These are phyloP conservation scores for Pelobates cultripes DNA, from an alignment of 2,797 vertebrate genomes.

Conservation along the genomic window DNA sequence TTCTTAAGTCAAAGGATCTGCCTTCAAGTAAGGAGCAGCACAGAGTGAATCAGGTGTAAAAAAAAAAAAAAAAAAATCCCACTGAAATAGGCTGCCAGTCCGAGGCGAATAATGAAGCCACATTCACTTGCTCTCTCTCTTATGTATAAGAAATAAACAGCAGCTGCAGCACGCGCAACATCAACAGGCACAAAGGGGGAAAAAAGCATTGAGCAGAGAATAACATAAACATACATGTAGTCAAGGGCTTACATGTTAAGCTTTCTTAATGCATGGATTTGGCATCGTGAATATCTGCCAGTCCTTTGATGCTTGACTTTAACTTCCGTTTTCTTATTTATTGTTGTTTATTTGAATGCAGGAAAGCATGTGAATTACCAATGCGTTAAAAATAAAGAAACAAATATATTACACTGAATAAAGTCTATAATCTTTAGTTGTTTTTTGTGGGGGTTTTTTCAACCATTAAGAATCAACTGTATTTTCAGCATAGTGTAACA, in stretches of 20 bases:
- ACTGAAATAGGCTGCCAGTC: conserved; percentile 48
- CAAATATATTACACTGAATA: too few relatives aligned
- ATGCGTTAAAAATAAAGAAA: too few relatives aligned
- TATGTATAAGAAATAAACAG: not conserved
- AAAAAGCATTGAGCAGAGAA: not conserved
- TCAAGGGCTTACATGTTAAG: conserved; percentile 5
- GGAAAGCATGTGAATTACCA: too few relatives aligned
- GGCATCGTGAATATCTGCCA: too few relatives aligned
- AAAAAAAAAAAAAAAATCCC: conserved; percentile 45
- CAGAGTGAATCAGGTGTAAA: conserved; percentile 56
- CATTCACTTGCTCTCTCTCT: conserved; percentile 43
- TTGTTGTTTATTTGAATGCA: too few relatives aligned
- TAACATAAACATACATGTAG: conserved; percentile 1
- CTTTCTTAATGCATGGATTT: not conserved
- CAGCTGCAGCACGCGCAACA: conserved; percentile 28
- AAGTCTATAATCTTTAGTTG: too few relatives aligned
- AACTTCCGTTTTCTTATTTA: too few relatives aligned
- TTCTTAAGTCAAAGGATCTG: conserved; percentile 81
- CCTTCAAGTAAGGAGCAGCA: conserved; percentile 58
- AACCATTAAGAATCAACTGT: too few relatives aligned
- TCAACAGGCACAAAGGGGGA: conserved; percentile 10
- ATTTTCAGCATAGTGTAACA: too few relatives aligned
- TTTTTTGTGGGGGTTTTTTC: too few relatives aligned
- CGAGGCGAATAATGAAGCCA: conserved; percentile 51
- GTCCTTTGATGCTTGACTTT: too few relatives aligned